Conservation (phyloP, 2,888 invertebrate genomes). For the Harmothoe impar region DNA sequence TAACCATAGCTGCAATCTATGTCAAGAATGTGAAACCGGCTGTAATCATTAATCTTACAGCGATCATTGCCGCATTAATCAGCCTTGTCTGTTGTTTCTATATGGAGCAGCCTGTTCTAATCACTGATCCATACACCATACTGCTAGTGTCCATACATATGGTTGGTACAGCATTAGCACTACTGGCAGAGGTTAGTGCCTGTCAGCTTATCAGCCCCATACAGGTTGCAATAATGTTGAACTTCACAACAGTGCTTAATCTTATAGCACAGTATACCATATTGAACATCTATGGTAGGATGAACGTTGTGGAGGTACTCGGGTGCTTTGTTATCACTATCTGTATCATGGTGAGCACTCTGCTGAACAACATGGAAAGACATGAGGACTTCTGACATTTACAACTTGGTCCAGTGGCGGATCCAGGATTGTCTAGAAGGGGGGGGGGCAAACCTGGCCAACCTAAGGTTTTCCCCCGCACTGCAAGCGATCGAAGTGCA, state of each 20-base stretch:
- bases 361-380: no score
- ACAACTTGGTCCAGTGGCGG: no score
- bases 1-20: background rate
- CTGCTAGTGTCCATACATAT: background rate
- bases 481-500: no score
- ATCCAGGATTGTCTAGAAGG: no score
- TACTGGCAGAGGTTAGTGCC: background rate
- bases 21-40: background rate
- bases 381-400: no score
- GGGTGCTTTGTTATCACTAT: background rate
- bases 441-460: no score
- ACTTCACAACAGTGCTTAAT: background rate
- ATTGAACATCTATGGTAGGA: background rate
- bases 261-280: background rate
- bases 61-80: background rate
- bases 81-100: background rate
- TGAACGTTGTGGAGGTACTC: background rate
- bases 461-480: no score
- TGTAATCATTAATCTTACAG: background rate
- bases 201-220: background rate
- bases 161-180: background rate
- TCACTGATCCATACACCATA: background rate
- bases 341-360: background rate
- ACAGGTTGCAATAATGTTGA: background rate
- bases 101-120: background rate